Evolutionary conservation across 2,113 vertebrate genomes (phyloP).

Genomic region (Cebus imitator): DNA sequence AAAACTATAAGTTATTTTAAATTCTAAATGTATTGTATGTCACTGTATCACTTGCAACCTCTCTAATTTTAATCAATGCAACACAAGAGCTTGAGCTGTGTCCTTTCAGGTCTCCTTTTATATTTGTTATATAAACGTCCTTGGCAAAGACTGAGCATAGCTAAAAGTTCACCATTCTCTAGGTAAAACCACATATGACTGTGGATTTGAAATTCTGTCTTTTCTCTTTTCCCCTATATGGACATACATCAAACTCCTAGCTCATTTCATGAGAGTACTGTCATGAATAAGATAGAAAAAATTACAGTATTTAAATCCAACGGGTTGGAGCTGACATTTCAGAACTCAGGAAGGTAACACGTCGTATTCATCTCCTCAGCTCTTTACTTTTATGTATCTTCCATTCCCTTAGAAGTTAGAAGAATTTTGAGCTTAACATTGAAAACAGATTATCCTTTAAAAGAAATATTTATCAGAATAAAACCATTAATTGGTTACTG

Average conservation of each 20-base stretch:
- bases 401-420: slow-evolving; percentile 32
- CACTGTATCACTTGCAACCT: not conserved
- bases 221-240: not conserved
- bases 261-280: not conserved
- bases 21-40: not conserved
- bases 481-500: slow-evolving; percentile 61
- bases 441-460: slow-evolving; percentile 47
- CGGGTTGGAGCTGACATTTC: not conserved
- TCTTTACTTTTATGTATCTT: not conserved
- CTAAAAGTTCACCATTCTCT: slow-evolving; percentile 40
- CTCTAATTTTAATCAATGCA: slow-evolving; percentile 54
- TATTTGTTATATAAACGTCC: slow-evolving; percentile 68
- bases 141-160: slow-evolving; percentile 18
- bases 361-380: not conserved
- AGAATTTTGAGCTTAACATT: slow-evolving; percentile 49
- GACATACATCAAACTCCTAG: slow-evolving; percentile 37
- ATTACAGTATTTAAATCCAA: not conserved
- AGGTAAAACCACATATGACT: slow-evolving; percentile 36
- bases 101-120: not conserved
- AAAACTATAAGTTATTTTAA: slow-evolving; percentile 15
- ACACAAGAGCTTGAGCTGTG: not conserved
- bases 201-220: slow-evolving; percentile 49
- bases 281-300: slow-evolving; percentile 23
- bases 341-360: not conserved
- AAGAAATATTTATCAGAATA: slow-evolving; percentile 62